These are phyloP conservation scores for Caenorhabditis macrosperma DNA, from an alignment of 2,888 invertebrate genomes.

Conservation along the genomic window DNA sequence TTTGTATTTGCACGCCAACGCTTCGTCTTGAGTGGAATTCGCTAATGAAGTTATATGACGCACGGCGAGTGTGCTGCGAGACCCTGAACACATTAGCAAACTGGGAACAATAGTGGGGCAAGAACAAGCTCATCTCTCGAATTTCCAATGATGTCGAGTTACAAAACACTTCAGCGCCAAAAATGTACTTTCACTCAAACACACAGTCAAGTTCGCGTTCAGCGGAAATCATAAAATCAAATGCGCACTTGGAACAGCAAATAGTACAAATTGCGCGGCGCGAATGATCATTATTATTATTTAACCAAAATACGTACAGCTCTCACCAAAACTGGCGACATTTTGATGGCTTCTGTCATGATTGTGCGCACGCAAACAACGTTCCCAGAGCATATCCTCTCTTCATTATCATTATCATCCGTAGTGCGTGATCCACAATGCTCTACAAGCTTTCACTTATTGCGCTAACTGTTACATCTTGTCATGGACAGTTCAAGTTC, in stretches of 20 bases:
- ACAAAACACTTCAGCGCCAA: too few species aligned
- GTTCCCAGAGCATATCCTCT: constrained; percentile 14
- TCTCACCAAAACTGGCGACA: constrained; percentile 38
- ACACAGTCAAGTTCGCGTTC: background rate
- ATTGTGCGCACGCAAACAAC: constrained; percentile 45
- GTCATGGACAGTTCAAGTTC: constrained; percentile 43
- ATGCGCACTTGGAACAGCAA: constrained; percentile 32
- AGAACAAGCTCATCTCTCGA: constrained; percentile 7
- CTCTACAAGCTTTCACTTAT: constrained; percentile 1
- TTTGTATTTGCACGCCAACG: constrained; percentile 45
- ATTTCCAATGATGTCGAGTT: constrained; percentile 12
- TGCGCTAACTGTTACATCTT: background rate
- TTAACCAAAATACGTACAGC: constrained; percentile 37
- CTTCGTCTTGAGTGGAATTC: constrained; percentile 53
- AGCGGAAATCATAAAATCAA: constrained; percentile 21
- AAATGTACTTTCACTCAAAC: too few species aligned
- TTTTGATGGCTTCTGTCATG: constrained; percentile 58
- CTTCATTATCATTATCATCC: constrained; percentile 28
- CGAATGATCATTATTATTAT: constrained; percentile 35
- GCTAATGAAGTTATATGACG: constrained; percentile 56
- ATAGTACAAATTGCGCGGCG: constrained; percentile 34
- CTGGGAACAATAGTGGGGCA: constrained; percentile 11
- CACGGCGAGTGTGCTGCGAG: constrained; percentile 11
- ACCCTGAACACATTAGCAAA: constrained; percentile 39
- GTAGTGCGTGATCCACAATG: constrained; percentile 21